Evolutionary conservation across 1,140 invertebrate genomes (phyloP).

Genomic region (Dinoponera quadriceps): DNA sequence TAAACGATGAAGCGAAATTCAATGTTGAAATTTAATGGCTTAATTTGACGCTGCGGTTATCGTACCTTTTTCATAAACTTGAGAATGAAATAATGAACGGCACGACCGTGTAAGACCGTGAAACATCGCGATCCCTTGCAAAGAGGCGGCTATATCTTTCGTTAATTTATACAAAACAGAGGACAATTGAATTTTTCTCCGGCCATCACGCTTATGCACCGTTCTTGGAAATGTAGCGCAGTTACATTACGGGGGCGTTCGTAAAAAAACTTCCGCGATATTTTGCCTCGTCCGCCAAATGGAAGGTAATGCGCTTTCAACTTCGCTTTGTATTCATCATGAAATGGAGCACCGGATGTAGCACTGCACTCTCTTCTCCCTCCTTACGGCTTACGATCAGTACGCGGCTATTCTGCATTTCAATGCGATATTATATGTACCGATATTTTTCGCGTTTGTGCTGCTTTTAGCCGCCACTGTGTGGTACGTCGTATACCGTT

Average conservation of each 20-base stretch:
- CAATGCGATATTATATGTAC: conserved; percentile 5
- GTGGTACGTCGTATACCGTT: not conserved
- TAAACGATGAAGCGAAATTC: not conserved
- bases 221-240: conserved; percentile 32
- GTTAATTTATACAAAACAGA: too few relatives aligned
- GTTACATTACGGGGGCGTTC: conserved; percentile 4
- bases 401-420: conserved; percentile 1
- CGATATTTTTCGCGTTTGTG: conserved; percentile 37
- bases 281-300: conserved; percentile 26
- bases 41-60: not conserved
- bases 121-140: not conserved
- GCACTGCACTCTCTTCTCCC: conserved; percentile 32
- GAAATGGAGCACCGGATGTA: not conserved
- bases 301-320: conserved; percentile 33
- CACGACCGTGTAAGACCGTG: not conserved
- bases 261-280: conserved; percentile 27
- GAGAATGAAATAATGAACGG: not conserved
- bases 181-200: conserved; percentile 49
- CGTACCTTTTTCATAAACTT: not conserved
- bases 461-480: not conserved
- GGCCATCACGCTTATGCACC: conserved; percentile 9
- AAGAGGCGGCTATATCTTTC: too few relatives aligned
- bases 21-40: not conserved
- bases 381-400: conserved; percentile 61
- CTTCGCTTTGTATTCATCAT: conserved; percentile 54